Evolutionary conservation across 2,113 vertebrate genomes (phyloP), one percentile per base, ranked within the genome.

Genomic region (Acanthochromis polyacanthus): DNA sequence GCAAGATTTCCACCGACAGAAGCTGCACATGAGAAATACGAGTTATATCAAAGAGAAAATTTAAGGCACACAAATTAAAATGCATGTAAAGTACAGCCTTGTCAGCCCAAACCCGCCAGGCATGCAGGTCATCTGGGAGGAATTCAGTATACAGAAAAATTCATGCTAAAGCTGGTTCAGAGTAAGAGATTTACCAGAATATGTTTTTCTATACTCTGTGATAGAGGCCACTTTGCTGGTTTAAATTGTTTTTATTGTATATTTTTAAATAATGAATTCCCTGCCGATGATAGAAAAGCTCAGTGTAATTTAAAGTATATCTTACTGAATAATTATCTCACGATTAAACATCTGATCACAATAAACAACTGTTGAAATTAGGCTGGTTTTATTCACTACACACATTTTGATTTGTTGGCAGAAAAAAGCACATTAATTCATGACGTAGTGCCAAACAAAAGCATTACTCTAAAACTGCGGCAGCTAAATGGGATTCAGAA

Each of bases 11-110:
- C 75, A 67, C 64, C 20, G 67, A 68, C 79, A 50, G 63, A 25
- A 38, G 51, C 58, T 19, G 71, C 76, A 86, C 74, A 11, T 46
- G 46, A 82, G 51, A 71, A 87, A 65, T 30, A 64, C 3, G 12
- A 15, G 58, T n/a, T 9, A 62, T 53, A 81, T 88, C 73, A 86
- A 85, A 70, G 76, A 64, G 67, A 78, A 36, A 79, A 70, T 43
- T 19, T 28, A 17, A 5, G 4, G 56, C 48, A 30, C 45, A 55
- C 69, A 76, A 76, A 88, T 90, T 70, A 70, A 81, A 71, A 81
- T 73, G 51, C 40, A 75, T 63, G 82, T 66, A 30, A 70, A 75
- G 68, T n/a, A n/a, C 48, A 56, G 38, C 17, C 40, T 22, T 0
- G 40, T 66, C 22, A 30, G 12, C 56, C 59, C 52, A 58, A 57